Evolutionary conservation across 2,797 vertebrate genomes (phyloP).

Genomic region (Enteromius viviparus): DNA sequence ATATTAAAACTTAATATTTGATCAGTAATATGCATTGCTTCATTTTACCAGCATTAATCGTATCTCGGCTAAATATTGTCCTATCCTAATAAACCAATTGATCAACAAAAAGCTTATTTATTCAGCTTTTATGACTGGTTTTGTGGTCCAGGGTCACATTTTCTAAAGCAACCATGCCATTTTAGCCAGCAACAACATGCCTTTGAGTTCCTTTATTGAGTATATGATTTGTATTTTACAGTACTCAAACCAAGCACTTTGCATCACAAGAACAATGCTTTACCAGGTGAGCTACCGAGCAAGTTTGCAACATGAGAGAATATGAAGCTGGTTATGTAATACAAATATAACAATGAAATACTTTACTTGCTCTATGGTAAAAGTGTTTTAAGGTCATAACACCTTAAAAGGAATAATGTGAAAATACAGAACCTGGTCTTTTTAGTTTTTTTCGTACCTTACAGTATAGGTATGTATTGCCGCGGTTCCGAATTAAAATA

Average conservation of each 20-base stretch:
- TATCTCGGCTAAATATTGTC: no score
- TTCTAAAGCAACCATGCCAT: neutral
- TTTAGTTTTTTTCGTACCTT: no score
- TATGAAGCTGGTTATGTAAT: neutral
- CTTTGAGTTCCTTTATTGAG: neutral
- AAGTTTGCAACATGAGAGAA: neutral
- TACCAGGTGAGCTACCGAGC: neutral
- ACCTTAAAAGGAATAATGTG: neutral
- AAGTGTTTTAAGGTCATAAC: neutral
- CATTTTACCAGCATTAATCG: no score
- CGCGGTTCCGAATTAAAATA: no score
- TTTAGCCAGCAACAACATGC: neutral
- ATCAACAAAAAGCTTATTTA: no score
- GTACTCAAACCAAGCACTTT: neutral
- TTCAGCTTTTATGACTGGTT: no score
- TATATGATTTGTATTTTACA: neutral
- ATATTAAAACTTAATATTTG: no score
- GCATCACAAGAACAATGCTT: neutral
- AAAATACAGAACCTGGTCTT: no score
- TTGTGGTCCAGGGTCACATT: neutral
- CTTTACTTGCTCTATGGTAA: neutral
- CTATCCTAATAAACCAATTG: no score
- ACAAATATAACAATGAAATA: neutral
- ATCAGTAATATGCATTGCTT: no score
- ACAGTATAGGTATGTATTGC: no score